A percentile compares a stretch with the other conserved stretches of the same genome.
Evolutionary conservation across 2,888 invertebrate genomes (phyloP).

Genomic region (Drepana falcataria): DNA sequence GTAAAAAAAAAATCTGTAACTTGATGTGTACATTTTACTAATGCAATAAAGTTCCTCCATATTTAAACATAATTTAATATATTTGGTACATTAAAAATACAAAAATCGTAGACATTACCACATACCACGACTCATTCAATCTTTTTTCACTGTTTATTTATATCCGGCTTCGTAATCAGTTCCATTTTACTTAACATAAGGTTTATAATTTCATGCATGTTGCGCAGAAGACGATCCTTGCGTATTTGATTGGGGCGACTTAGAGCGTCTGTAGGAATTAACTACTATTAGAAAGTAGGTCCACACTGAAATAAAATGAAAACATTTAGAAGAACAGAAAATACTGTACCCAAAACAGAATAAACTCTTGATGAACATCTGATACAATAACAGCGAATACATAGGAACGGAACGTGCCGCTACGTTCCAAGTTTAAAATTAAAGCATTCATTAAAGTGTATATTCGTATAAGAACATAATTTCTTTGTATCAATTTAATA

Average conservation of each 20-base stretch:
- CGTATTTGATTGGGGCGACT: not conserved
- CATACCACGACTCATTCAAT: too few relatives aligned
- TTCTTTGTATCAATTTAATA: not conserved
- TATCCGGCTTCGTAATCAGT: not conserved
- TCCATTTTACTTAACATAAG: not conserved
- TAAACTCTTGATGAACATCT: not conserved
- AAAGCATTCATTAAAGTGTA: not conserved
- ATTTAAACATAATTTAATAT: too few relatives aligned
- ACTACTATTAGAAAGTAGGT: slow-evolving; percentile 54
- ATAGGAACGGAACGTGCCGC: too few relatives aligned
- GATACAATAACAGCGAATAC: too few relatives aligned
- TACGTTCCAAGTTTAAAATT: not conserved
- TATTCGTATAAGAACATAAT: not conserved
- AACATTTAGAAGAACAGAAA: slow-evolving; percentile 4
- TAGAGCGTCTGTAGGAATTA: slow-evolving; percentile 38
- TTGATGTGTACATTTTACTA: too few relatives aligned
- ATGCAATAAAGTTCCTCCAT: too few relatives aligned
- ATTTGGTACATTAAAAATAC: too few relatives aligned
- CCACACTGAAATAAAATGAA: slow-evolving; percentile 52
- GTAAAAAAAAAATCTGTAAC: too few relatives aligned
- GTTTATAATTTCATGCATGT: slow-evolving; percentile 1
- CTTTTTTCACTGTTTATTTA: not conserved
- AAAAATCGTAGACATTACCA: too few relatives aligned
- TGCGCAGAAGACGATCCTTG: not conserved
- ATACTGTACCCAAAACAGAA: not conserved